Conservation (phyloP, 1,140 invertebrate species). For the Parapsyche elsis region DNA sequence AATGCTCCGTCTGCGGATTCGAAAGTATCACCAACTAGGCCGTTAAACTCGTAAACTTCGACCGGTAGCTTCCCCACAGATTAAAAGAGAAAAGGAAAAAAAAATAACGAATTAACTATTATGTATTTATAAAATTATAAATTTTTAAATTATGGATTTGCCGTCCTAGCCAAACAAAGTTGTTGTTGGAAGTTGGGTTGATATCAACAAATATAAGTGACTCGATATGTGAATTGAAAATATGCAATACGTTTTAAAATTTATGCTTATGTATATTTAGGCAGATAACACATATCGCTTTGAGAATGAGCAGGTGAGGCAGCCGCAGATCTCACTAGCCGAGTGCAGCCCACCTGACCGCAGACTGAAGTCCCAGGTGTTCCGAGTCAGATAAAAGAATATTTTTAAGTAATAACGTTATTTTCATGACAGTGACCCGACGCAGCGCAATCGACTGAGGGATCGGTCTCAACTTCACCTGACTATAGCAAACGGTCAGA, state of each 20-base stretch:
- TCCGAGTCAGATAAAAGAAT: conserved; percentile 51
- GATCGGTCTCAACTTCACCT: conserved; percentile 30
- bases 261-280: conserved; percentile 47
- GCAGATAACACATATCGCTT: conserved; percentile 53
- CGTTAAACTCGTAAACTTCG: conserved; percentile 52
- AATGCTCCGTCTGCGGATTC: conserved; percentile 64
- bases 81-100: too few species aligned
- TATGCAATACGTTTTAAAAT: conserved; percentile 16
- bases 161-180: conserved; percentile 54
- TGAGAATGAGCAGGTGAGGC: conserved; percentile 29
- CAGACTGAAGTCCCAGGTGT: conserved; percentile 52
- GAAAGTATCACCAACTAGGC: conserved; percentile 60
- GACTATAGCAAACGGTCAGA: conserved; percentile 42
- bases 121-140: conserved; percentile 46
- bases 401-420: conserved; percentile 50
- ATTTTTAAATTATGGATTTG: conserved; percentile 51
- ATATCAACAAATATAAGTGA: neutral
- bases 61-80: conserved; percentile 46
- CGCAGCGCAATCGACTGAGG: conserved; percentile 31
- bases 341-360: conserved; percentile 37
- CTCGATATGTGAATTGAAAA: conserved; percentile 1
- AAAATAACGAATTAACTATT: conserved; percentile 43
- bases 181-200: conserved; percentile 12
- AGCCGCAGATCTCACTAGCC: conserved; percentile 50
- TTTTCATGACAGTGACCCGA: conserved; percentile 53